Evolutionary conservation across 2,888 invertebrate genomes (phyloP).

Genomic region (Galerucella calmariensis): DNA sequence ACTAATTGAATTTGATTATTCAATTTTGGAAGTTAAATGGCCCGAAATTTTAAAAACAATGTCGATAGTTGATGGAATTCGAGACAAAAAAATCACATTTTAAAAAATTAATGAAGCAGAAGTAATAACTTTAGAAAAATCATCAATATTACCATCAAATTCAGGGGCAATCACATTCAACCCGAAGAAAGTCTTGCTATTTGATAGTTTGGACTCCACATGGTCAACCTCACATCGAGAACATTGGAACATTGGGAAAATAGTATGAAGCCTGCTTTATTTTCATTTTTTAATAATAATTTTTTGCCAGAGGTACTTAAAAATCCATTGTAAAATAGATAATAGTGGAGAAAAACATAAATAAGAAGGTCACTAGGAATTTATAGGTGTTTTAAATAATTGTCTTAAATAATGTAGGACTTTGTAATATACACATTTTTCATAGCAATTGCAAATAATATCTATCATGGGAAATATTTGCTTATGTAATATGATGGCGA

Average conservation of each 20-base stretch:
- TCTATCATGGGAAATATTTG: too few relatives aligned
- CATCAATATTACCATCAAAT: slow-evolving; percentile 15
- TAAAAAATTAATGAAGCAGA: neutral
- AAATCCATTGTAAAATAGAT: slow-evolving; percentile 2
- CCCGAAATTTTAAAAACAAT: slow-evolving; percentile 1
- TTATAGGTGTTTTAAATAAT: too few relatives aligned
- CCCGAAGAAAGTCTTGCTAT: slow-evolving; percentile 8
- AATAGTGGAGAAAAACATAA: too few relatives aligned
- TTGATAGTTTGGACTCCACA: slow-evolving; percentile 8
- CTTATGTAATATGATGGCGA: too few relatives aligned
- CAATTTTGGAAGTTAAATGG: slow-evolving; percentile 16
- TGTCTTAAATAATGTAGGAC: too few relatives aligned
- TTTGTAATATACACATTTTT: too few relatives aligned
- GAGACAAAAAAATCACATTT: neutral
- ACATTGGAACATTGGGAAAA: neutral
- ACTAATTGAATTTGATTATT: neutral
- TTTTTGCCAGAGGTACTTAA: slow-evolving; percentile 1
- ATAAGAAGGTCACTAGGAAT: too few relatives aligned
- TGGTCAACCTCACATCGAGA: neutral
- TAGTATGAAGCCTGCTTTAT: too few relatives aligned
- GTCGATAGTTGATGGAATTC: neutral
- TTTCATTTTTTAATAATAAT: neutral
- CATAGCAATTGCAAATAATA: too few relatives aligned
- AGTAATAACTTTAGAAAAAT: neutral
- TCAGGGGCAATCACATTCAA: slow-evolving; percentile 6